Percentiles rank a stretch among this genome's conserved stretches.
Evolutionary conservation across 2,797 vertebrate species (phyloP).

Genomic region (Gymnothorax reevesii): DNA sequence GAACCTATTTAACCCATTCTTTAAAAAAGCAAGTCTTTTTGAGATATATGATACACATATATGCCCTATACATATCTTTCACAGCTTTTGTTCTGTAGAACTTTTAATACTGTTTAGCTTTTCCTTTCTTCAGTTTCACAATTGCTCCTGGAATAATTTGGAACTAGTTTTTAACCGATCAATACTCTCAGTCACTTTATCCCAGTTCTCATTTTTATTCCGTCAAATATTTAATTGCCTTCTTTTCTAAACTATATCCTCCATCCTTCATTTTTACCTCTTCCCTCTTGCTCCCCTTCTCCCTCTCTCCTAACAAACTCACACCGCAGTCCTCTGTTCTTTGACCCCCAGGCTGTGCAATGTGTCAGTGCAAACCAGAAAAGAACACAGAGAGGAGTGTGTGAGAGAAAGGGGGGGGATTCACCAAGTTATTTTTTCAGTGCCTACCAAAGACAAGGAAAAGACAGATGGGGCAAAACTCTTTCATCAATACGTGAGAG

Average conservation of each 20-base stretch:
- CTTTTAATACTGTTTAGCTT: background rate
- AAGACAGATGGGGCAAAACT: slow-evolving; percentile 72
- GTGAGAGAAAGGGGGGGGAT: slow-evolving; percentile 55
- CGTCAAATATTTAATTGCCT: background rate
- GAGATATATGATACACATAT: background rate
- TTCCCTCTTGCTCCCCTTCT: slow-evolving; percentile 57
- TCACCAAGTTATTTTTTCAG: slow-evolving; percentile 69
- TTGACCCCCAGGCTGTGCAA: slow-evolving; percentile 79
- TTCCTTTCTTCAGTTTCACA: background rate
- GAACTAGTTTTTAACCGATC: slow-evolving; percentile 50
- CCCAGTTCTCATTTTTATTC: background rate
- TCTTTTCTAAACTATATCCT: slow-evolving; percentile 31
- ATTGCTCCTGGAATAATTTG: slow-evolving; percentile 44
- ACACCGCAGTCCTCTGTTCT: slow-evolving; percentile 80
- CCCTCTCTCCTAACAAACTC: slow-evolving; percentile 71
- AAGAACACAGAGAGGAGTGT: slow-evolving; percentile 70
- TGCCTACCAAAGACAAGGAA: slow-evolving; percentile 71
- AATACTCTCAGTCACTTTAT: slow-evolving; percentile 27
- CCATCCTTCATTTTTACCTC: background rate
- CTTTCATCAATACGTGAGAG: slow-evolving; percentile 70
- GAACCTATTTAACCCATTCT: background rate
- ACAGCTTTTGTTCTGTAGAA: background rate
- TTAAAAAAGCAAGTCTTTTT: background rate
- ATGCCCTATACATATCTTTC: background rate
- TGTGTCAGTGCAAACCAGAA: slow-evolving; percentile 81